Percentiles rank a stretch among this genome's conserved stretches.
Evolutionary conservation across 2,797 vertebrate genomes (phyloP).

Genomic region (Coracias cyanogaster): DNA sequence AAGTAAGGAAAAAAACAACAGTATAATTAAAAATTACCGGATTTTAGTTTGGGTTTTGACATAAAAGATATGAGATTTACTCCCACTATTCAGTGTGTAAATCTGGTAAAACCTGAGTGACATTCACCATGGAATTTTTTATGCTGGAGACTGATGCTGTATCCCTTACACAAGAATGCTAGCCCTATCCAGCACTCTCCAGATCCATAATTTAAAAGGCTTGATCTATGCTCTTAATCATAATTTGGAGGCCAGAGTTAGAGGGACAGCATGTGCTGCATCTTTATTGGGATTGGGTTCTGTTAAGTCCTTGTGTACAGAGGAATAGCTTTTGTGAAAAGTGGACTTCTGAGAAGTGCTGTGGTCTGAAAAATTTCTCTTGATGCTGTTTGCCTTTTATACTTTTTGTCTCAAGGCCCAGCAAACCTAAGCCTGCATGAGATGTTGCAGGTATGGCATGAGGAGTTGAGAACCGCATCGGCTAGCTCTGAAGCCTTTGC

Average conservation of each 20-base stretch:
- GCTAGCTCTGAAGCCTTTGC: not conserved
- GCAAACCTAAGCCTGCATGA: not conserved
- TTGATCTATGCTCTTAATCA: not conserved
- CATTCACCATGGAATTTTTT: not conserved
- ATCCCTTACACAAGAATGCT: not conserved
- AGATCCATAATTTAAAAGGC: not conserved
- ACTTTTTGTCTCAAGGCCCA: not conserved
- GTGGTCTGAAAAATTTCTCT: not conserved
- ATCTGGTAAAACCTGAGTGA: not conserved
- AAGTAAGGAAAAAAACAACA: not conserved
- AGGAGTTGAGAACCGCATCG: not conserved
- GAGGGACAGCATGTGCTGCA: rapidly evolving
- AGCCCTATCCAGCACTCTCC: not conserved
- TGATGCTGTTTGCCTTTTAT: not conserved
- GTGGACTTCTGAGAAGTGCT: not conserved
- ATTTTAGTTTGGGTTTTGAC: not conserved
- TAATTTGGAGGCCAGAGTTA: not conserved
- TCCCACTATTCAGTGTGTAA: not conserved
- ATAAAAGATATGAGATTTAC: not conserved
- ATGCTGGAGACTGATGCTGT: not conserved
- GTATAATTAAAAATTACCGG: not conserved
- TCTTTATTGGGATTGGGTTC: not conserved
- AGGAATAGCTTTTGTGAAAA: not conserved
- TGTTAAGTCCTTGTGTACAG: not conserved
- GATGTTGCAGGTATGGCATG: not conserved